Evolutionary conservation across 1,140 invertebrate species (phyloP).

Genomic region (Zaprionus nigranus): DNA sequence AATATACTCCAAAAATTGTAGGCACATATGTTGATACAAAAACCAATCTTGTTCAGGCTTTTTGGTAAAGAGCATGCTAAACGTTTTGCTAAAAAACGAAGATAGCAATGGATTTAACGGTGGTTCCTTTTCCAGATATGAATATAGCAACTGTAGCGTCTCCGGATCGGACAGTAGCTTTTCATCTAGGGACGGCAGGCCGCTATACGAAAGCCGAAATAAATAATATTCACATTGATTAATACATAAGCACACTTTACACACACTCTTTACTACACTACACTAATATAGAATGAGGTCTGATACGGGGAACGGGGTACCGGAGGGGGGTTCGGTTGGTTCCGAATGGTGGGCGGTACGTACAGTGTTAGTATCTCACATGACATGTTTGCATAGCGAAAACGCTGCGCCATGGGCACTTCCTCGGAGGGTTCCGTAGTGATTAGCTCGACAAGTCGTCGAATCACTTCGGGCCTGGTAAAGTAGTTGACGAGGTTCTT

Average conservation of each 20-base stretch:
- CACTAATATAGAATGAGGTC: neutral
- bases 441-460: conserved; percentile 93
- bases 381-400: conserved; percentile 96
- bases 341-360: conserved; percentile 27
- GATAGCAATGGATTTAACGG: conserved; percentile 97
- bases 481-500: conserved; percentile 95
- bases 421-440: conserved; percentile 93
- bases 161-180: conserved; percentile 91
- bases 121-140: conserved; percentile 93
- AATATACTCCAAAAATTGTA: conserved; percentile 96
- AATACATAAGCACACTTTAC: neutral
- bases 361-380: conserved; percentile 94
- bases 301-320: neutral
- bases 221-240: neutral
- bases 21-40: conserved; percentile 94
- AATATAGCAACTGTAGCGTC: conserved; percentile 93
- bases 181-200: conserved; percentile 94
- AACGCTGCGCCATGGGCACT: conserved; percentile 91
- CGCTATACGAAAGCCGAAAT: conserved; percentile 83
- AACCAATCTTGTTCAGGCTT: conserved; percentile 93
- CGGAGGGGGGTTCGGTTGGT: conserved; percentile 2
- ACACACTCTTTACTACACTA: neutral
- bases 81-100: conserved; percentile 97
- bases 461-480: conserved; percentile 91
- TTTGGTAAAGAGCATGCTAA: conserved; percentile 93